Evolutionary conservation across 1,140 invertebrate genomes (phyloP), one percentile per base, ranked within the genome.

Genomic region (Vollenhovia emeryi): DNA sequence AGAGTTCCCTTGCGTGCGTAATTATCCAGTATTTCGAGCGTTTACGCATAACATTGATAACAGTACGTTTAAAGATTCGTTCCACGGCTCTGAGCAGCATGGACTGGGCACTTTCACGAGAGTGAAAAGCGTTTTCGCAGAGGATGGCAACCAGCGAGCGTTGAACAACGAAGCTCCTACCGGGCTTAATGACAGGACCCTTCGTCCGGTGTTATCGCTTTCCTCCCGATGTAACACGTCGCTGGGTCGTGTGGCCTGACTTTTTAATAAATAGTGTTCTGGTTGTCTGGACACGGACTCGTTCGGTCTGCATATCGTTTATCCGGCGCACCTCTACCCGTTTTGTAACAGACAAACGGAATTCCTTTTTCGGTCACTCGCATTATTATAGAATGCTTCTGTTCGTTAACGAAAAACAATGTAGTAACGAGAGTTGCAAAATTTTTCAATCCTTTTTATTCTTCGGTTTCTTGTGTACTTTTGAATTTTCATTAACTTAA

Each of bases 181-280:
- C 71, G 84, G 89, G 92, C 92, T 93, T 94, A 95, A 95, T 92
- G 93, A 93, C 92, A 87, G 92, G 62, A 84, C 88, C 88, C 66
- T 71, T 45, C 45, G 68, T 73, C 87, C 89, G 69, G 85, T 88
- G 93, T 95, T 95, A 95, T 95, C 94, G 92, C 93, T 95, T 95
- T 95, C 94, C 94, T 93, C 92, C 91, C 92, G 92, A 95, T 92
- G 93, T 94, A 93, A 90, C 94, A 93, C 93, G 93, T 91, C 91
- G 89, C 86, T 87, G 88, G 87, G 89, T 91, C 90, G 88, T 80
- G 82, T 87, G 78, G 80, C 21, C 86, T 87, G 88, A 91, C 89
- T 93, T 94, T 93, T 93, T 92, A 92, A 93, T 91, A 91, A 93
- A 93, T 93, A 93, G 91, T 62, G 55, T 89, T 90, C 87, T 85